Evolutionary conservation across 2,888 invertebrate genomes (phyloP).

Genomic region (Nesidiocoris tenuis): DNA sequence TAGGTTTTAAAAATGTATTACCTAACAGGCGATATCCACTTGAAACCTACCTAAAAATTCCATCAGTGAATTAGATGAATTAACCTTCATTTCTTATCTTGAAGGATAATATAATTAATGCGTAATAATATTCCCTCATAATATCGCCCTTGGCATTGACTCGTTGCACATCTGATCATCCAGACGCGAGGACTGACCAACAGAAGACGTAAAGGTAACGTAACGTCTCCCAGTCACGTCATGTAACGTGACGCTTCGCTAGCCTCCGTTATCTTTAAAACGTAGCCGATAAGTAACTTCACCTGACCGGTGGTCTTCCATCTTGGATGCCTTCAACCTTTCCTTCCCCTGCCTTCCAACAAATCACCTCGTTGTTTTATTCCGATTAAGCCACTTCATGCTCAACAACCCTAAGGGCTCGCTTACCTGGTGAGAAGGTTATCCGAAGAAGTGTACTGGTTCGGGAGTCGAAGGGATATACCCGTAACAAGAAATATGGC

Average conservation of each 20-base stretch:
- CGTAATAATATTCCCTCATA: too few relatives aligned
- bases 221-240: slow-evolving; percentile 15
- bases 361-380: slow-evolving; percentile 23
- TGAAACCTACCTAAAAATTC: too few relatives aligned
- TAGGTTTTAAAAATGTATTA: too few relatives aligned
- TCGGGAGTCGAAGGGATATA: too few relatives aligned
- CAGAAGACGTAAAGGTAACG: not conserved
- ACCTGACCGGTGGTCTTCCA: slow-evolving; percentile 20
- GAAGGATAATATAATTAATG: too few relatives aligned
- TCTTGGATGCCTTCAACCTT: not conserved
- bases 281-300: slow-evolving; percentile 8
- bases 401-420: not conserved
- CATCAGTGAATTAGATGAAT: too few relatives aligned
- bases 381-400: not conserved
- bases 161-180: not conserved
- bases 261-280: slow-evolving; percentile 3
- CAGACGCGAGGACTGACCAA: not conserved
- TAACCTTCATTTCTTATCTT: too few relatives aligned
- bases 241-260: slow-evolving; percentile 15
- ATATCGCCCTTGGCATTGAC: not conserved
- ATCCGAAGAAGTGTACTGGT: too few relatives aligned
- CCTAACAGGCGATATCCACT: too few relatives aligned
- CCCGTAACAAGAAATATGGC: too few relatives aligned
- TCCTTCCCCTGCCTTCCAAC: slow-evolving; percentile 5
- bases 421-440: too few relatives aligned